Evolutionary conservation across 2,888 invertebrate species (phyloP).

Genomic region (Drosophila cracens): DNA sequence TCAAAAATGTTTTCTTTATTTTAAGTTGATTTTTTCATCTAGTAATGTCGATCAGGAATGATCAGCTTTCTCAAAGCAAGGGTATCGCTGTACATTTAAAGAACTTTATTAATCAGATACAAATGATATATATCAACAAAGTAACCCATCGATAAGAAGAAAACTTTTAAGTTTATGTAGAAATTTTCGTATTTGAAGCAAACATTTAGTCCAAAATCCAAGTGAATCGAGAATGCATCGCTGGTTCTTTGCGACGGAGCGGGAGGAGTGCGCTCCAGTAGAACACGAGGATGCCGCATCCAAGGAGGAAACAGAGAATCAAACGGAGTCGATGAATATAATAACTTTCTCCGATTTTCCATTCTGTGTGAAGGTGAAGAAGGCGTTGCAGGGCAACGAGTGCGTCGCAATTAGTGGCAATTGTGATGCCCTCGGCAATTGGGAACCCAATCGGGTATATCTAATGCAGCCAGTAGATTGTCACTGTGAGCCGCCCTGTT

Average conservation of each 20-base stretch:
- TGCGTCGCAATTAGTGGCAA: conserved; percentile 89
- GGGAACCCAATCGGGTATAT: conserved; percentile 87
- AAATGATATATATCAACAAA: background rate
- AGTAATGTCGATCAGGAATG: background rate
- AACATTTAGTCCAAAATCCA: background rate
- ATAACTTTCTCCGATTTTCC: conserved; percentile 82
- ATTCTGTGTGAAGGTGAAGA: conserved; percentile 86
- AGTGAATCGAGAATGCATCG: conserved; percentile 86
- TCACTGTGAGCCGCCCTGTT: conserved; percentile 67
- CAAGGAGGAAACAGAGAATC: background rate
- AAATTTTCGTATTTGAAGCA: conserved; percentile 22
- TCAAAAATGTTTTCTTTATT: background rate
- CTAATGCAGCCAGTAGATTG: conserved; percentile 82
- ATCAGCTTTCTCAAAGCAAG: background rate
- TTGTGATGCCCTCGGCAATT: conserved; percentile 88
- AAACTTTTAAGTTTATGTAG: background rate
- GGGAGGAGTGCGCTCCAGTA: conserved; percentile 50
- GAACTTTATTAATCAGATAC: background rate
- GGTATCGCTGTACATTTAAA: background rate
- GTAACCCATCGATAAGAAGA: background rate
- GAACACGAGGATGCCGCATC: background rate
- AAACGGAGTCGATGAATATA: conserved; percentile 36
- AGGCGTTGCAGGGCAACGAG: conserved; percentile 87
- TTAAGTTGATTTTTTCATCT: background rate
- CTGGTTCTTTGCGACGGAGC: conserved; percentile 89